Conservation (phyloP, 2,797 vertebrate genomes). For the Chelidonichthys spinosus region DNA sequence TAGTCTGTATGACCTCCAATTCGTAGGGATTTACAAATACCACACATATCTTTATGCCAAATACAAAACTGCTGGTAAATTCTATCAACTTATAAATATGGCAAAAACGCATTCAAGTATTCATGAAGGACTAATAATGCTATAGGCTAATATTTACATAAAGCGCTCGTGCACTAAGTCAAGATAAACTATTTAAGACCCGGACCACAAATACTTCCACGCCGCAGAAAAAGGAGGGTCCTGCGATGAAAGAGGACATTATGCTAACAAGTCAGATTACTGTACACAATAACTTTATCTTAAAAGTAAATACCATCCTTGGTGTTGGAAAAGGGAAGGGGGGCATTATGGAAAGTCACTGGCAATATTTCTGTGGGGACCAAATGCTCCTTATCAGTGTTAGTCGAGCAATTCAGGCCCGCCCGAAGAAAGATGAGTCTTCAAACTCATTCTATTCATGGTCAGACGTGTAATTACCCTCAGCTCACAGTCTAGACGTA, state of each 20-base stretch:
- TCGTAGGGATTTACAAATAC: slow-evolving; percentile 80
- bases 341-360: slow-evolving; percentile 79
- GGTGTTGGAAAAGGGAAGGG: slow-evolving; percentile 62
- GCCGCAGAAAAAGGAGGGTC: slow-evolving; percentile 76
- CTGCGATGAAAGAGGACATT: slow-evolving; percentile 85
- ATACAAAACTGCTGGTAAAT: slow-evolving; percentile 82
- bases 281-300: slow-evolving; percentile 91
- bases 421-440: slow-evolving; percentile 94
- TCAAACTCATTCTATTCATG: slow-evolving; percentile 95
- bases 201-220: slow-evolving; percentile 81
- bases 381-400: slow-evolving; percentile 89
- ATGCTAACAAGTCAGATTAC: slow-evolving; percentile 91
- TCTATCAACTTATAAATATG: slow-evolving; percentile 85
- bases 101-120: slow-evolving; percentile 80
- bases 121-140: slow-evolving; percentile 84
- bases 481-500: slow-evolving; percentile 98
- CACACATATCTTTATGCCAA: slow-evolving; percentile 76
- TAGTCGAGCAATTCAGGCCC: slow-evolving; percentile 90
- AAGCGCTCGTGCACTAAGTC: slow-evolving; percentile 78
- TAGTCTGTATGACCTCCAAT: slow-evolving; percentile 82
- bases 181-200: slow-evolving; percentile 87
- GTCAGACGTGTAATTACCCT: slow-evolving; percentile 99
- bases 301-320: slow-evolving; percentile 89
- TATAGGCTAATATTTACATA: slow-evolving; percentile 88
- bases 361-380: slow-evolving; percentile 83